Conservation (phyloP, 2,888 invertebrate species). For the Odontocolon sp. region DNA sequence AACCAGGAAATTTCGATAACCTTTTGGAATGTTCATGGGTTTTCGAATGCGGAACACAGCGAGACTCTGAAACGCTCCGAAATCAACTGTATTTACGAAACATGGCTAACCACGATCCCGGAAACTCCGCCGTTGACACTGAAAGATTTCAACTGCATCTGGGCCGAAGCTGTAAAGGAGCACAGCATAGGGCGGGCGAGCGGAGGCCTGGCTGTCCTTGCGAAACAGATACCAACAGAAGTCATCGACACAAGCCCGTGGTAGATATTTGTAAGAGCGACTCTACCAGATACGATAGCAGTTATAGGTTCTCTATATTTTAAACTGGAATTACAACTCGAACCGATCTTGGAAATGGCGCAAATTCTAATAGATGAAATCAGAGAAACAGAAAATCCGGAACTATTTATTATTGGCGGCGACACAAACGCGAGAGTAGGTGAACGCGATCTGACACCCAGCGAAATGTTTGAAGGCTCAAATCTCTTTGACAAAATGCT, state of each 20-base stretch:
- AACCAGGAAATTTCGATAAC: not conserved
- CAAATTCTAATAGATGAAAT: constrained; percentile 7
- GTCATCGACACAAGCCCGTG: constrained; percentile 23
- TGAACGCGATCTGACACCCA: not conserved
- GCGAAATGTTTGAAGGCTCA: not conserved
- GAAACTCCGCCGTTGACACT: not conserved
- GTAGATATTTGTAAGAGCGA: constrained; percentile 16
- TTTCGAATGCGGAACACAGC: not conserved
- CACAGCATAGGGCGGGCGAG: constrained; percentile 1
- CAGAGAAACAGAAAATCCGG: not conserved
- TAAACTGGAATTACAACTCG: constrained; percentile 1
- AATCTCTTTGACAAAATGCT: not conserved
- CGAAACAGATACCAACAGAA: not conserved
- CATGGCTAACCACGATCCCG: not conserved
- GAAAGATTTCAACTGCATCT: not conserved
- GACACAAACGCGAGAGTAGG: constrained; percentile 13
- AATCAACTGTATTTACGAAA: constrained; percentile 11
- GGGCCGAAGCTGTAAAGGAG: constrained; percentile 13
- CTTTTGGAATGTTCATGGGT: constrained; percentile 11
- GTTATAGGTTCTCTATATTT: constrained; percentile 24
- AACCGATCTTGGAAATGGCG: constrained; percentile 5
- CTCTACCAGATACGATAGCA: constrained; percentile 10
- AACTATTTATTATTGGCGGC: constrained; percentile 14
- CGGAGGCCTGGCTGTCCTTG: constrained; percentile 10
- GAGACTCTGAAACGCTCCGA: not conserved